Conservation (phyloP, 1,140 invertebrate genomes). For the Drosophila sp. region DNA sequence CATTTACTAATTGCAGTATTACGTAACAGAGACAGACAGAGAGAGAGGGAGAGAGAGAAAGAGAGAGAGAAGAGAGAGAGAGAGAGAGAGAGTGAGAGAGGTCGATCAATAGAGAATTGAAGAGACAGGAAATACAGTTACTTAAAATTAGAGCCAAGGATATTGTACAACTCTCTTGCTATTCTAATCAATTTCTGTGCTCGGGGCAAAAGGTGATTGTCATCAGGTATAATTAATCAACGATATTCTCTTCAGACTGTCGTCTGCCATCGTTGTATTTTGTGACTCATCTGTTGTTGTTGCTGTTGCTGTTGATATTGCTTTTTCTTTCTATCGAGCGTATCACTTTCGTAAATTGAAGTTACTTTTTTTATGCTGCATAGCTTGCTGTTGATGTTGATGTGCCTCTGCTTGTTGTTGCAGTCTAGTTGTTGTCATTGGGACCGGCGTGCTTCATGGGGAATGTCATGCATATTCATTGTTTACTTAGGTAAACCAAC, state of each 20-base stretch:
- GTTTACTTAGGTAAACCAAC: conserved; percentile 62
- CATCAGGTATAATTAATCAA: conserved; percentile 71
- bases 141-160: conserved; percentile 7
- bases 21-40: conserved; percentile 5
- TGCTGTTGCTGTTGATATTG: conserved; percentile 26
- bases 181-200: conserved; percentile 44
- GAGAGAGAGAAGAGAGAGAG: conserved; percentile 3
- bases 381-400: conserved; percentile 13
- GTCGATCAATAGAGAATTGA: neutral
- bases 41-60: neutral
- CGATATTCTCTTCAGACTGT: conserved; percentile 37
- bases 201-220: conserved; percentile 11
- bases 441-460: conserved; percentile 62
- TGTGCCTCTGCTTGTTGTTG: conserved; percentile 13
- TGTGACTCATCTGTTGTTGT: neutral
- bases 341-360: conserved; percentile 77
- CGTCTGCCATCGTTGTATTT: conserved; percentile 15
- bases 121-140: conserved; percentile 9
- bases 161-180: conserved; percentile 17
- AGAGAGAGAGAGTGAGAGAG: neutral
- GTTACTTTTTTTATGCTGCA: conserved; percentile 46
- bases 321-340: conserved; percentile 33
- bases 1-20: conserved; percentile 52
- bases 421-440: conserved; percentile 45
- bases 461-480: conserved; percentile 76